These are phyloP conservation scores for Alviniconcha strummeri DNA, from an alignment of 2,888 invertebrate species.

Conservation along the genomic window DNA sequence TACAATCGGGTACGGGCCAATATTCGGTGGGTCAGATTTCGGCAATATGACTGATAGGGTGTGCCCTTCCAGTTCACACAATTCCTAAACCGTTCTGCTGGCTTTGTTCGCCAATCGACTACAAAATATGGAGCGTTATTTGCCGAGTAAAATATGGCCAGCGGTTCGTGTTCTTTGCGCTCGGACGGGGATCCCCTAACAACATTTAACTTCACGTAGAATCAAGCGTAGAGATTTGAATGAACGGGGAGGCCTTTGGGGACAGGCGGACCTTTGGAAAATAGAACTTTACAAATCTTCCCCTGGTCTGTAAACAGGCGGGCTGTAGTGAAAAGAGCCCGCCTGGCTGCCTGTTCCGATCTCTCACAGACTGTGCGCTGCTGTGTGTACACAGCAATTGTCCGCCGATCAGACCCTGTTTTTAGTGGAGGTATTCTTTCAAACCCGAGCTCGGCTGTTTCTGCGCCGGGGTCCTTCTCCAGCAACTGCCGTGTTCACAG, in stretches of 20 bases:
- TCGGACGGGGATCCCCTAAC: not conserved
- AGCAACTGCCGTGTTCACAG: too few species aligned
- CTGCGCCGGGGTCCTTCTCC: too few species aligned
- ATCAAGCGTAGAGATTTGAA: not conserved
- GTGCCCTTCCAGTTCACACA: not conserved
- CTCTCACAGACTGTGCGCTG: too few species aligned
- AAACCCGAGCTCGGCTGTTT: too few species aligned
- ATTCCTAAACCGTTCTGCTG: not conserved
- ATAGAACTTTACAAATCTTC: not conserved
- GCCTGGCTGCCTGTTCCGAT: not conserved
- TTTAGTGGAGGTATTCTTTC: too few species aligned
- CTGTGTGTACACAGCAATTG: too few species aligned
- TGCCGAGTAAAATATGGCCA: not conserved
- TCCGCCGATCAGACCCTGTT: too few species aligned
- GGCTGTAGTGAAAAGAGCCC: not conserved
- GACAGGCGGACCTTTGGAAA: not conserved
- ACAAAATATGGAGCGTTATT: not conserved
- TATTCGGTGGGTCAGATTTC: too few species aligned
- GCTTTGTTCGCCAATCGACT: not conserved
- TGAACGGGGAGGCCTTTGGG: not conserved
- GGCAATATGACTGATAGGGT: not conserved
- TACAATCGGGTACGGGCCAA: too few species aligned
- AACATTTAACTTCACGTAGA: slow-evolving; percentile 6
- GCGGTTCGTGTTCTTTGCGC: not conserved
- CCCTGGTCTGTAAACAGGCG: not conserved